These are phyloP conservation scores for Smithornis capensis DNA, from an alignment of 2,113 vertebrate species.

Conservation along the genomic window DNA sequence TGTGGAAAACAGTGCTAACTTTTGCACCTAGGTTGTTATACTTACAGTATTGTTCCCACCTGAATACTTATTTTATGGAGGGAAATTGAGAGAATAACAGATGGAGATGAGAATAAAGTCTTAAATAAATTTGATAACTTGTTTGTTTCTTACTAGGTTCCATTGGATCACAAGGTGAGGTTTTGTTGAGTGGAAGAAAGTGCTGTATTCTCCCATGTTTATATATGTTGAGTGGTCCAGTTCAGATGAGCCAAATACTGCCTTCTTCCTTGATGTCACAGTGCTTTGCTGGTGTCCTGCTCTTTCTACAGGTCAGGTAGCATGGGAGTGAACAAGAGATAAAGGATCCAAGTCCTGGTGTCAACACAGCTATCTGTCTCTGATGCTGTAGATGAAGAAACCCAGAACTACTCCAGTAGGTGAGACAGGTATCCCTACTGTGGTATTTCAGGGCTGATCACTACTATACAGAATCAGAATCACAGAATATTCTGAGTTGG, in stretches of 20 bases:
- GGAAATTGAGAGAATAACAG: neutral
- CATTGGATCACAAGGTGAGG: neutral
- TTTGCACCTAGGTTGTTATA: neutral
- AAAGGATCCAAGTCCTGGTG: neutral
- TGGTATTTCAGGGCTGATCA: neutral
- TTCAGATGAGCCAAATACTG: neutral
- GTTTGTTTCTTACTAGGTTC: neutral
- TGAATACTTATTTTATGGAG: neutral
- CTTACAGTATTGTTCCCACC: neutral
- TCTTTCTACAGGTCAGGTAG: neutral
- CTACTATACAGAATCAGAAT: neutral
- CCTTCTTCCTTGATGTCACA: neutral
- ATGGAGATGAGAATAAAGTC: neutral
- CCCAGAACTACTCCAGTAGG: neutral
- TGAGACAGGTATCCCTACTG: neutral
- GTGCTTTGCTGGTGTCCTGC: neutral
- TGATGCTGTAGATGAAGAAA: neutral
- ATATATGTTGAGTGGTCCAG: neutral
- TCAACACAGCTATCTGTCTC: neutral
- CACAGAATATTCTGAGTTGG: too few relatives aligned
- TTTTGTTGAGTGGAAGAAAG: neutral
- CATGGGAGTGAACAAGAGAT: neutral
- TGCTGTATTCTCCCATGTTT: neutral
- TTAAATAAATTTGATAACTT: neutral
- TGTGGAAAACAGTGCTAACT: neutral